A percentile compares a stretch with the other conserved stretches of the same genome.
Evolutionary conservation across 2,888 invertebrate species (phyloP).

Genomic region (Drosophila histrio): DNA sequence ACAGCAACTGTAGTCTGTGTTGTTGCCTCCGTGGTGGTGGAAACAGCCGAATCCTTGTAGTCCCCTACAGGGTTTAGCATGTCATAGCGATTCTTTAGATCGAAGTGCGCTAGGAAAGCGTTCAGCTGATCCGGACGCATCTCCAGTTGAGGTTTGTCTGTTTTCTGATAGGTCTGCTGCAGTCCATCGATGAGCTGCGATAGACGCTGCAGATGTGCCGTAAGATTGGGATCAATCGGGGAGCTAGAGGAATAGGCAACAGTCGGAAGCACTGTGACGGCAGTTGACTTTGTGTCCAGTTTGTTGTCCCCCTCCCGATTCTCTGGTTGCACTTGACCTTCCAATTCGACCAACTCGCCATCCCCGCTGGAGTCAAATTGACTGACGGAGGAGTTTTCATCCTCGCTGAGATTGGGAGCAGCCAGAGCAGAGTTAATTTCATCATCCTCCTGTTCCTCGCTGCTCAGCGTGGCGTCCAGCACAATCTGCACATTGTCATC

Average conservation of each 20-base stretch:
- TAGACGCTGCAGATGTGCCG: constrained; percentile 82
- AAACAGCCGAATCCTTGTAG: constrained; percentile 1
- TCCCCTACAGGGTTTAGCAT: constrained; percentile 58
- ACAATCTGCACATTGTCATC: constrained; percentile 74
- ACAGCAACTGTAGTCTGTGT: neutral
- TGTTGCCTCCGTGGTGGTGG: constrained; percentile 13
- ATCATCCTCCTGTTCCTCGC: constrained; percentile 58
- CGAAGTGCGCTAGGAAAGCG: constrained; percentile 83
- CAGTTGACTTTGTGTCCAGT: neutral
- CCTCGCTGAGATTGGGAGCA: constrained; percentile 11
- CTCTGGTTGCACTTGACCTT: constrained; percentile 60
- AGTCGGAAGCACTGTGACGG: neutral
- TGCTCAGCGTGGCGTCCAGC: constrained; percentile 55
- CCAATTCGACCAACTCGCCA: constrained; percentile 73
- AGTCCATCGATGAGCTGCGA: constrained; percentile 83
- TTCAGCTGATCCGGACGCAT: constrained; percentile 83
- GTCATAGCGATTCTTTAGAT: constrained; percentile 82
- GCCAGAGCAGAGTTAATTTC: neutral
- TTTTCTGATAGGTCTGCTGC: constrained; percentile 79
- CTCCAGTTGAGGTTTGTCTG: constrained; percentile 68
- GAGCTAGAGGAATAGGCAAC: constrained; percentile 14
- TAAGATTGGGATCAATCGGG: constrained; percentile 80
- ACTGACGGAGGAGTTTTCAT: constrained; percentile 42
- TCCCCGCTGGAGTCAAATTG: constrained; percentile 81
- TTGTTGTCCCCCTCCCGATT: constrained; percentile 60